Base-by-base conservation (phyloP, 1,140 invertebrate genomes). In the Bombus breviceps region DNA sequence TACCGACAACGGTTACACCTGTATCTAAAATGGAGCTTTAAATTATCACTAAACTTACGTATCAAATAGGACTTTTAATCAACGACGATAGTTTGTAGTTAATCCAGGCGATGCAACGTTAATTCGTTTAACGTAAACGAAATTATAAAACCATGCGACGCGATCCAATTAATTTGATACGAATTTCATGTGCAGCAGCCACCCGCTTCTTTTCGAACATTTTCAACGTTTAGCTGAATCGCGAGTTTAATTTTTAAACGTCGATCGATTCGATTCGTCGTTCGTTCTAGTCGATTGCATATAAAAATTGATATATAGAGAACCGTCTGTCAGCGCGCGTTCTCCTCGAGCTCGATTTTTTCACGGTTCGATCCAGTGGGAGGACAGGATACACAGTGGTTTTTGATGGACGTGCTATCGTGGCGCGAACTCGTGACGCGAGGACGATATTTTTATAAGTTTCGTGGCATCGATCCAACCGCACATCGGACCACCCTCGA, bases 371-470 rank as follows among this genome's bases (percentile, higher is more conserved):
- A 89, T 88, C 75, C 73, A 64, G 22, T 62, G 28, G 72, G 79
- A 85, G 79, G 74, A 88, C 79, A 82, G 66, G 74, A 79, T 53
- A 53, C 47, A 53, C 47, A 53, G 47, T 34, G 69, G 34, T 77
- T 62, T 66, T 80, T 77, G 85, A 84, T 89, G 81, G 68, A 81
- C 59, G 76, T 74, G 76, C 57, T 76, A 72, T 80, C 71, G 76
- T 41, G 59, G 47, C 47, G 81, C 87, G 89, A 74, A 41, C 68
- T 69, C 74, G 69, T 87, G 85, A 86, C 89, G 88, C 76, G 71
- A 66, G 64, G 68, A 86, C 77, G 89, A 90, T 90, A 90, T 90
- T 90, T 90, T 90, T 90, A 88, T 90, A 85, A 88, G 83, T 86
- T 76, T 86, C n/a, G 73, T 90, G 89, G 88, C 89, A 88, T 78